These are phyloP conservation scores for Reticulitermes lucifugus DNA, from an alignment of 2,888 invertebrate genomes.

Conservation along the genomic window DNA sequence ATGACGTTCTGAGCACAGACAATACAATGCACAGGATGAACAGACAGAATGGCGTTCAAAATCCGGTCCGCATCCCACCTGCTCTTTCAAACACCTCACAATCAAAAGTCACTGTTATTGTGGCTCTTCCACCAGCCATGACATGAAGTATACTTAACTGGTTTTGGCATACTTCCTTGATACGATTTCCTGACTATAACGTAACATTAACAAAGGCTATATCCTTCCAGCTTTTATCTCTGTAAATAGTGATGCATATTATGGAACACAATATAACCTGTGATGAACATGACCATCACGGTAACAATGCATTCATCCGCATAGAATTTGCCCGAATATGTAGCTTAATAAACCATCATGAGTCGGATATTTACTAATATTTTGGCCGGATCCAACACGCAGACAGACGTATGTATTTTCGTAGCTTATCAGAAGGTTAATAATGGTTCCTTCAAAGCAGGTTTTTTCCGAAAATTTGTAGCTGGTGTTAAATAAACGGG, in stretches of 20 bases:
- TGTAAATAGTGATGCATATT: neutral
- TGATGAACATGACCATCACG: no score
- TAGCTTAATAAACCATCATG: no score
- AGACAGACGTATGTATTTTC: no score
- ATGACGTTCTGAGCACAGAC: neutral
- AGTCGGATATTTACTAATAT: no score
- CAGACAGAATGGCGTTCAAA: neutral
- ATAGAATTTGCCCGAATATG: no score
- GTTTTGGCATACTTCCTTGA: neutral
- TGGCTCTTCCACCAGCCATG: neutral
- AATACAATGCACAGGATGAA: neutral
- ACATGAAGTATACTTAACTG: neutral
- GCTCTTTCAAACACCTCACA: neutral
- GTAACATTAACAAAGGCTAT: neutral
- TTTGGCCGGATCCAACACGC: no score
- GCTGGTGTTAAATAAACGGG: no score
- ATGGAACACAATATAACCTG: no score
- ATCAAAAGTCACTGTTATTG: neutral
- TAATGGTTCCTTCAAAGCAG: no score
- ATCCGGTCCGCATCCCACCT: neutral
- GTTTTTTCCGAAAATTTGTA: no score
- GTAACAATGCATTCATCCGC: no score
- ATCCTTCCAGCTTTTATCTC: neutral
- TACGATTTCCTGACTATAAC: neutral
- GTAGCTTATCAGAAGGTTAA: no score